Conservation (phyloP, 2,888 invertebrate species). For the Keiferia lycopersicella region DNA sequence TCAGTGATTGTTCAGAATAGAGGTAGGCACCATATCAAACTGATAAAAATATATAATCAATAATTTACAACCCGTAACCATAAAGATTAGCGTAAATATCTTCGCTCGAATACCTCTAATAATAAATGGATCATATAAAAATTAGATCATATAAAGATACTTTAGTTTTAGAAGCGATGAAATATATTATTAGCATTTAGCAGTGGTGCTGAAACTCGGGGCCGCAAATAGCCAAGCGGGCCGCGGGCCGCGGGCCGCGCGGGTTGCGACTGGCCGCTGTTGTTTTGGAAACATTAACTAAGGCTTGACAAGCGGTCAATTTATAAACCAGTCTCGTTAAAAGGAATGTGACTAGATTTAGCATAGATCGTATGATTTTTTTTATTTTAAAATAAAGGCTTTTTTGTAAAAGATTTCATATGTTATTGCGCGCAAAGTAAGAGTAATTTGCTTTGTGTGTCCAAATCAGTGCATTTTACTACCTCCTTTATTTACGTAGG, state of each 20-base stretch:
- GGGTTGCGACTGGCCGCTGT: constrained; percentile 45
- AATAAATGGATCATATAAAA: too few species aligned
- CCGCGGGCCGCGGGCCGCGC: background rate
- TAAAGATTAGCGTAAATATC: constrained; percentile 3
- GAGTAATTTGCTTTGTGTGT: too few species aligned
- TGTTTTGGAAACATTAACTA: constrained; percentile 78
- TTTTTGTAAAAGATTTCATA: too few species aligned
- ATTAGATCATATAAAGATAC: background rate
- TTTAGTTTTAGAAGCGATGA: constrained; percentile 17
- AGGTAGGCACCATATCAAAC: background rate
- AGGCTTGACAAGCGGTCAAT: constrained; percentile 35
- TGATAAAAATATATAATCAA: constrained; percentile 30
- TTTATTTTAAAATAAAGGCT: too few species aligned
- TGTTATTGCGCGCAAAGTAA: too few species aligned
- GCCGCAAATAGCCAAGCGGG: constrained; percentile 52
- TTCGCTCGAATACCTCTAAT: background rate
- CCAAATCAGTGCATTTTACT: too few species aligned
- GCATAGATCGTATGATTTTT: too few species aligned
- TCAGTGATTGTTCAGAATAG: background rate
- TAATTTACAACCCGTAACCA: background rate
- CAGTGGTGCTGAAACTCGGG: constrained; percentile 52
- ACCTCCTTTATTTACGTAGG: too few species aligned
- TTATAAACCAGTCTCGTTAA: background rate
- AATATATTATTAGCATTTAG: constrained; percentile 46
- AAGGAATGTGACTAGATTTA: too few species aligned